Evolutionary conservation across 2,888 invertebrate genomes (phyloP), one percentile per base, ranked within the genome.

Genomic region (Onchidella celtica): DNA sequence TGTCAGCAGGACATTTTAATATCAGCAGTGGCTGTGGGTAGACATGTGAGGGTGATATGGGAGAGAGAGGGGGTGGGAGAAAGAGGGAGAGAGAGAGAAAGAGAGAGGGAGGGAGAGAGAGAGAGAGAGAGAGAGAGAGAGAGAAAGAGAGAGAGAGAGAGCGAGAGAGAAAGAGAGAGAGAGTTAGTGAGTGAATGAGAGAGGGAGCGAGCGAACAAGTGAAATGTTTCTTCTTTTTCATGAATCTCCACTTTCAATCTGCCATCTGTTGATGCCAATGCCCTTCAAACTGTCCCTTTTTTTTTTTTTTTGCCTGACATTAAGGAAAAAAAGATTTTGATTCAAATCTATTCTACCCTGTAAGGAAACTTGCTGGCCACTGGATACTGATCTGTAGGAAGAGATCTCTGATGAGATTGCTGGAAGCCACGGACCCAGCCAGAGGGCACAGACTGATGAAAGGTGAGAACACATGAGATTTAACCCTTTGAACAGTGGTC

Each of bases 331-430:
- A n/a, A n/a, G n/a, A n/a, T n/a, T n/a, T n/a, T n/a, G n/a, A n/a
- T n/a, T n/a, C n/a, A n/a, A n/a, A n/a, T n/a, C n/a, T n/a, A n/a
- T 17, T 59, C 24, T 59, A 4, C 3, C 1, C 1, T 6, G 72
- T 77, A 75, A 90, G 89, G 77, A 87, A 86, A 80, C 84, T 87
- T n/a, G 84, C 85, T 2, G 83, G 84, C 1, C 83, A 81, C 6
- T 90, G 90, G 90, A 85, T 83, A 65, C 83, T 81, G 70, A 78
- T 87, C 1, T 90, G 89, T 79, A 88, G 88, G 82, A 85, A 86
- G 38, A 82, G 87, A 32, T 81, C 82, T 14, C 69, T 90, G 65
- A 73, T 83, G 1, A 72, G 83, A 27, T 80, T 88, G 4, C 79
- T 88, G 32, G 72, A 79, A 0, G 86, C 86, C 9, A 84, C 88